Evolutionary conservation across 2,888 invertebrate genomes (phyloP), one percentile per base, ranked within the genome.

Genomic region (Tiphia femorata): DNA sequence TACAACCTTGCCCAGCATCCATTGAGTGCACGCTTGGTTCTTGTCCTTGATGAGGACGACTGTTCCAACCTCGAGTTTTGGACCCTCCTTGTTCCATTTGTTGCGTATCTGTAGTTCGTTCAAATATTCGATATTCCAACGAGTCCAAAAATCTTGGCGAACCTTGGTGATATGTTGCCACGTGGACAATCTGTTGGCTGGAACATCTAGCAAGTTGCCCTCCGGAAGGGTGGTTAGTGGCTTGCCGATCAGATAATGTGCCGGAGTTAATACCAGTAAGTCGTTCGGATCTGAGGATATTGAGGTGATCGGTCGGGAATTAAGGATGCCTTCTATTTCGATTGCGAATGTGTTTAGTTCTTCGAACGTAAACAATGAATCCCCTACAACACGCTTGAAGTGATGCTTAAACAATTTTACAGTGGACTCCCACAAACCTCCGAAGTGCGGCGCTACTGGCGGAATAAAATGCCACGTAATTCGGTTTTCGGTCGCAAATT

Each of bases 361-460:
- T 23, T 61, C 58, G 27, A 33, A 64, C 0, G 56, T 60, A 14
- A 63, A 49, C 5, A 62, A 10, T 58, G 56, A 1, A 78, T 30
- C 50, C 78, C n/a, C n/a, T n/a, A n/a, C n/a, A n/a, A n/a, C n/a
- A n/a, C n/a, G n/a, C n/a, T n/a, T n/a, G n/a, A n/a, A n/a, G n/a
- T n/a, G 75, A 30, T 62, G 50, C 50, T 81, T 81, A 1, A 75
- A 64, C 1, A 62, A 53, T 41, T 77, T 75, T 1, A 77, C 72
- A 1, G 30, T 42, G 6, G 27, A 10, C 6, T 57, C 48, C 48
- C 43, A 52, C 2, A 57, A 7, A 3, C 77, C 76, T 0, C 76
- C 77, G 17, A 72, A 70, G 41, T 76, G 63, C 0, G 72, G 70
- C 1, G 50, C n/a, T n/a, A n/a, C n/a, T n/a, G n/a, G n/a, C n/a